phyloP scores from a whole-genome alignment of 2,113 vertebrate genomes.

The Rhinolophus sinicus region DNA sequence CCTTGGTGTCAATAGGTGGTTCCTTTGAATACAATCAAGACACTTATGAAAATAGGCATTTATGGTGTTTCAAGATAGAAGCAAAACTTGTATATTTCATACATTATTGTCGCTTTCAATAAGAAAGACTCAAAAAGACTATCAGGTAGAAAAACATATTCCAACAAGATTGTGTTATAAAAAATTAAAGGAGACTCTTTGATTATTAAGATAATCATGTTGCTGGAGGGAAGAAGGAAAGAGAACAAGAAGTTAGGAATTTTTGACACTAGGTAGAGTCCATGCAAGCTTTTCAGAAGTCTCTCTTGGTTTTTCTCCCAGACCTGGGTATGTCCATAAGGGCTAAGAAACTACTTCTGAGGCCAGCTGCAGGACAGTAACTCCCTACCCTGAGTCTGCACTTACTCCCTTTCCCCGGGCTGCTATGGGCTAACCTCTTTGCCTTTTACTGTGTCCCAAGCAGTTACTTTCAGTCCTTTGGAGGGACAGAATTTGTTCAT shows the following conservation, averaged over 20 bases:
- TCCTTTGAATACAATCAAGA: neutral
- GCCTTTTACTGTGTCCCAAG: neutral
- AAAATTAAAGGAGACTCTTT: neutral
- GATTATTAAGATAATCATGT: neutral
- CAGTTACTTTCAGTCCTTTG: neutral
- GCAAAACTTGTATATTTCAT: neutral
- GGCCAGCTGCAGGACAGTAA: neutral
- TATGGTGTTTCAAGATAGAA: neutral
- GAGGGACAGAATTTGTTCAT: neutral
- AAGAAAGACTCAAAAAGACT: neutral
- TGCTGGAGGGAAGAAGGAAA: neutral
- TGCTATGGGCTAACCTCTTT: neutral
- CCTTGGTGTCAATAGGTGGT: neutral
- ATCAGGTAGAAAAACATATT: neutral
- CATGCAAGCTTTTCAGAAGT: neutral
- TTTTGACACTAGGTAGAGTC: neutral
- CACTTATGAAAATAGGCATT: neutral
- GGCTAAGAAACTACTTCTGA: neutral
- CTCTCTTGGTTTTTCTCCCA: neutral
- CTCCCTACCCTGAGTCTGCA: neutral
- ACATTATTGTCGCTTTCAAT: slow-evolving; percentile 9
- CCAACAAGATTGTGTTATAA: neutral
- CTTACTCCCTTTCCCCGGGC: neutral
- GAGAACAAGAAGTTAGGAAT: neutral
- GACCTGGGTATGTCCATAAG: neutral